A percentile compares a stretch with the other conserved stretches of the same genome.
These are phyloP conservation scores for Perizoma flavofasciatum DNA, from an alignment of 2,888 invertebrate species.

Conservation along the genomic window DNA sequence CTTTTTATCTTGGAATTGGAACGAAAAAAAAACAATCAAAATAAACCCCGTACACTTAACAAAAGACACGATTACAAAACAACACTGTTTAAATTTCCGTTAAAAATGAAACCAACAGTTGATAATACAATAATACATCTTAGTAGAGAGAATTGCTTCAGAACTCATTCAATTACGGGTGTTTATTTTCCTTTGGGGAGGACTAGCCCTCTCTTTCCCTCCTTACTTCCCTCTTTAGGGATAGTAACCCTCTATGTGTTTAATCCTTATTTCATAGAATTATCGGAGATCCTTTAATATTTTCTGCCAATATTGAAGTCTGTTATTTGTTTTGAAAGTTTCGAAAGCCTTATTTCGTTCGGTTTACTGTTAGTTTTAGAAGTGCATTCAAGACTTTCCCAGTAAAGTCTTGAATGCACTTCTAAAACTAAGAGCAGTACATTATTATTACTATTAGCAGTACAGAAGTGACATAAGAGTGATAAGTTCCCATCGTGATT, in stretches of 20 bases:
- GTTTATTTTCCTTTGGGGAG: constrained; percentile 39
- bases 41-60: too few relatives aligned
- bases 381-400: too few relatives aligned
- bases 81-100: constrained; percentile 9
- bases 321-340: constrained; percentile 19
- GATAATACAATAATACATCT: constrained; percentile 40
- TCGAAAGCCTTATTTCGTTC: constrained; percentile 14
- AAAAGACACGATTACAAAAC: too few relatives aligned
- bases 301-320: constrained; percentile 31
- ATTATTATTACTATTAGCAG: too few relatives aligned
- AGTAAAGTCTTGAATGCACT: too few relatives aligned
- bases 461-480: too few relatives aligned
- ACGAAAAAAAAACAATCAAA: too few relatives aligned
- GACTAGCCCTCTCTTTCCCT: constrained; percentile 11
- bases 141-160: constrained; percentile 37
- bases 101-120: constrained; percentile 34
- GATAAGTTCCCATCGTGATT: too few relatives aligned
- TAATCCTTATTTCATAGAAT: constrained; percentile 37
- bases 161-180: constrained; percentile 41
- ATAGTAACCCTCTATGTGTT: constrained; percentile 39
- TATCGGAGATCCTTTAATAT: constrained; percentile 31
- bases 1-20: too few relatives aligned
- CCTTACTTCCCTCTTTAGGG: constrained; percentile 24
- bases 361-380: constrained; percentile 1
- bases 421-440: too few relatives aligned